These are phyloP conservation scores for Sinodicranocentrus sp. DNA, from an alignment of 2,888 invertebrate species.

Conservation along the genomic window DNA sequence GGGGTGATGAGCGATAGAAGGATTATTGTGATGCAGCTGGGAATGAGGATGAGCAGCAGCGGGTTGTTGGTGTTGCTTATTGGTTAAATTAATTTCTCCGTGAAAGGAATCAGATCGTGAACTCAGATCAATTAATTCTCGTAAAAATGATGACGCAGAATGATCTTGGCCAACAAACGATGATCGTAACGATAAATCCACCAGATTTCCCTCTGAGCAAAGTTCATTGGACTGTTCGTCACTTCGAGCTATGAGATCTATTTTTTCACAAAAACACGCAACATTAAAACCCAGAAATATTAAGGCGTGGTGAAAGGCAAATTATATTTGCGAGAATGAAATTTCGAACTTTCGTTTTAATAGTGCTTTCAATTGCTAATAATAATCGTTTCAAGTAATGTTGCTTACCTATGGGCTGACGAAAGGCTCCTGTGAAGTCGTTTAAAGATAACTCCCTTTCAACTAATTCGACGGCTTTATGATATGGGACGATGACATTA, in stretches of 20 bases:
- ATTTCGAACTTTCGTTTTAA: too few species aligned
- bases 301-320: too few species aligned
- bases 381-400: not conserved
- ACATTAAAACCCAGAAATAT: too few species aligned
- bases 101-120: slow-evolving; percentile 73
- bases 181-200: slow-evolving; percentile 73
- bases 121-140: slow-evolving; percentile 74
- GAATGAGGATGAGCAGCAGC: slow-evolving; percentile 17
- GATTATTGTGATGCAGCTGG: slow-evolving; percentile 41
- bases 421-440: slow-evolving; percentile 74
- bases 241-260: slow-evolving; percentile 71
- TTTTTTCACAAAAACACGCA: too few species aligned
- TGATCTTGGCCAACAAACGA: slow-evolving; percentile 74
- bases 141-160: slow-evolving; percentile 73
- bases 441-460: slow-evolving; percentile 71
- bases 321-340: too few species aligned
- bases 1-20: slow-evolving; percentile 29
- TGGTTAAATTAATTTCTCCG: slow-evolving; percentile 74
- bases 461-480: slow-evolving; percentile 70
- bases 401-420: slow-evolving; percentile 74
- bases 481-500: slow-evolving; percentile 61
- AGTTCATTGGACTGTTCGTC: slow-evolving; percentile 72
- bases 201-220: slow-evolving; percentile 73
- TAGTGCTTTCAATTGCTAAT: too few species aligned
- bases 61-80: slow-evolving; percentile 55